A percentile compares a stretch with the other conserved stretches of the same genome.
phyloP scores from a whole-genome alignment of 2,797 vertebrate species.

The Anabacerthia variegaticeps region DNA sequence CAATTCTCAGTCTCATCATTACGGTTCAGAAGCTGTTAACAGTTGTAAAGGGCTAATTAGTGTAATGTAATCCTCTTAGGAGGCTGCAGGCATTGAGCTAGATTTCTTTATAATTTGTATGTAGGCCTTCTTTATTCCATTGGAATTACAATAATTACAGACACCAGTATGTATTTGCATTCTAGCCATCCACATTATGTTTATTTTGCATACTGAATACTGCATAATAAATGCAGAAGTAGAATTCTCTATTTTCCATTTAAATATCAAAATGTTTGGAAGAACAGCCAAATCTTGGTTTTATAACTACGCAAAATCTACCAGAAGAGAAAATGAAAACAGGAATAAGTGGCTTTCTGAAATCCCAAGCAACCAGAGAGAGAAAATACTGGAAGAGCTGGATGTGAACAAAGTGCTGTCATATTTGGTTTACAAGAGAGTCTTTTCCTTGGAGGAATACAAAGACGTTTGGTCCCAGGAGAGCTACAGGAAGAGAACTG shows the following conservation, averaged over 20 bases:
- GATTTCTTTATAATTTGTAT: slow-evolving; percentile 83
- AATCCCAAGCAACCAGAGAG: slow-evolving; percentile 81
- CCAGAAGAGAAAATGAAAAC: slow-evolving; percentile 75
- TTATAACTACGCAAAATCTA: slow-evolving; percentile 78
- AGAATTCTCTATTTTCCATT: slow-evolving; percentile 63
- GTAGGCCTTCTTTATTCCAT: slow-evolving; percentile 77
- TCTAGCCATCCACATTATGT: slow-evolving; percentile 68
- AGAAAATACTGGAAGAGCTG: slow-evolving; percentile 84
- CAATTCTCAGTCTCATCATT: slow-evolving; percentile 42
- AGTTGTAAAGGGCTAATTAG: slow-evolving; percentile 81
- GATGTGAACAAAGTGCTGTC: slow-evolving; percentile 85
- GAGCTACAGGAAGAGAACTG: slow-evolving; percentile 76
- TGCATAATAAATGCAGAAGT: slow-evolving; percentile 53
- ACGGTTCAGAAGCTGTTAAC: slow-evolving; percentile 69
- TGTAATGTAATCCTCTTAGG: slow-evolving; percentile 89
- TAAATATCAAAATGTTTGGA: slow-evolving; percentile 82
- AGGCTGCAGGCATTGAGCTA: slow-evolving; percentile 78
- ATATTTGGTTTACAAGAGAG: slow-evolving; percentile 84
- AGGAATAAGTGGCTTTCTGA: slow-evolving; percentile 79
- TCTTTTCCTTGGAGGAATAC: slow-evolving; percentile 89
- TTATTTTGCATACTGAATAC: slow-evolving; percentile 69
- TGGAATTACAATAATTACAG: slow-evolving; percentile 75
- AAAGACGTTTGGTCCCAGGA: slow-evolving; percentile 85
- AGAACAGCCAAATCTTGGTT: slow-evolving; percentile 83
- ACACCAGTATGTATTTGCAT: slow-evolving; percentile 66